These are phyloP conservation scores for Probosciger aterrimus DNA, from an alignment of 2,113 vertebrate genomes.

Conservation along the genomic window DNA sequence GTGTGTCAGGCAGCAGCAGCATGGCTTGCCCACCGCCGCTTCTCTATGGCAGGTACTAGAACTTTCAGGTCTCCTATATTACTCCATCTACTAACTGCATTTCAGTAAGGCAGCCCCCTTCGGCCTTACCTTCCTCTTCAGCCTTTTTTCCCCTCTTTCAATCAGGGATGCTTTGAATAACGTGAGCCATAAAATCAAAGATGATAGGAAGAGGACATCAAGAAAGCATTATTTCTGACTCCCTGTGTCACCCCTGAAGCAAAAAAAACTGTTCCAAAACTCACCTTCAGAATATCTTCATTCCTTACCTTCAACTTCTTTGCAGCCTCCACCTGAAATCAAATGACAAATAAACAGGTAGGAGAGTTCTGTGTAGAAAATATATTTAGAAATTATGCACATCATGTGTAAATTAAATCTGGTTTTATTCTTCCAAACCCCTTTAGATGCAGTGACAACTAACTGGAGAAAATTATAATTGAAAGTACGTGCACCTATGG, in stretches of 20 bases:
- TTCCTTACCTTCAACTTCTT: not conserved
- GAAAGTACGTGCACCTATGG: not conserved
- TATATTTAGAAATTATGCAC: not conserved
- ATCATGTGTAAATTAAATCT: not conserved
- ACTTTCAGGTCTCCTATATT: not conserved
- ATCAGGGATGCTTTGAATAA: not conserved
- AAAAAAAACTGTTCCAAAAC: not conserved
- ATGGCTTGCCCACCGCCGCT: accelerated
- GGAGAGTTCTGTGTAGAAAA: not conserved
- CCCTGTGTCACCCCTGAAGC: not conserved
- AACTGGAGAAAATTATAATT: not conserved
- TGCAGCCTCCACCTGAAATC: not conserved
- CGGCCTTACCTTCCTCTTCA: not conserved
- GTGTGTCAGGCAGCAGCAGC: not conserved
- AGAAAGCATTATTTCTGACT: not conserved
- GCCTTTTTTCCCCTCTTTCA: not conserved
- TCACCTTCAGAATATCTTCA: not conserved
- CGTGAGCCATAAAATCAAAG: not conserved
- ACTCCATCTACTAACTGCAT: too few relatives aligned
- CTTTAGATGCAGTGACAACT: not conserved
- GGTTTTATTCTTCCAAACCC: not conserved
- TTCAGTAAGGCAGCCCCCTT: not conserved
- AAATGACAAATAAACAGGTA: not conserved
- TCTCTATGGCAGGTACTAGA: accelerated
- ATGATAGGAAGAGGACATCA: not conserved